phyloP scores from a whole-genome alignment of 2,113 vertebrate genomes.

The Thunnus maccoyii region DNA sequence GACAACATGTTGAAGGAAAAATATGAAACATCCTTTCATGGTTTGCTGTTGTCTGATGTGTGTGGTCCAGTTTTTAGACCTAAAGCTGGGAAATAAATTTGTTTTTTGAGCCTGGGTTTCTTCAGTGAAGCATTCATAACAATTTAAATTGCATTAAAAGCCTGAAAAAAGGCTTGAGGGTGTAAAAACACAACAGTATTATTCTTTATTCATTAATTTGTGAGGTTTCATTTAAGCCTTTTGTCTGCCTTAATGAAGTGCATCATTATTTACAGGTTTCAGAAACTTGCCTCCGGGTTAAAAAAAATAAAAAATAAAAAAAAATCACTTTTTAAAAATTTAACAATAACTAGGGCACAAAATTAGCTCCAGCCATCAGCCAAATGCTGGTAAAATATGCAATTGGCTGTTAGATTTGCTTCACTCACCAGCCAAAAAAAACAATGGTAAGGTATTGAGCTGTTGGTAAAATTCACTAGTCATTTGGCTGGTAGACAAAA shows the following conservation, averaged over 20 bases:
- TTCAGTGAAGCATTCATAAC: not conserved
- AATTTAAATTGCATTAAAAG: not conserved
- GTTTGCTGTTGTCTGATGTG: not conserved
- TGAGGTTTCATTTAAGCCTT: not conserved
- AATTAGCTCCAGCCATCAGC: too few relatives aligned
- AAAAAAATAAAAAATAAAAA: too few relatives aligned
- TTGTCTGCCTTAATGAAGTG: not conserved
- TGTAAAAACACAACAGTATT: not conserved
- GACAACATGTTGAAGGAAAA: not conserved
- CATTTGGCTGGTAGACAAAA: too few relatives aligned
- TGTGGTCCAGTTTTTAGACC: not conserved
- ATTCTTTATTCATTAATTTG: constrained; percentile 3
- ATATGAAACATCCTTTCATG: too few relatives aligned
- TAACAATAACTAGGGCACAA: not conserved
- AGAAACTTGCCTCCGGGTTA: not conserved
- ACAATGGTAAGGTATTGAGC: too few relatives aligned
- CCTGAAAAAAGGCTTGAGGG: not conserved
- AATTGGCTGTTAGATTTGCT: too few relatives aligned
- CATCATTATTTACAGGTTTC: not conserved
- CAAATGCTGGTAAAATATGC: too few relatives aligned
- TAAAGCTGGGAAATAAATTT: not conserved
- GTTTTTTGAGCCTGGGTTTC: not conserved
- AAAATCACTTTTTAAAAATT: not conserved
- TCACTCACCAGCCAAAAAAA: too few relatives aligned
- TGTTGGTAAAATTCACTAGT: too few relatives aligned